Conservation (phyloP, 2,888 invertebrate species). For the Choristoneura rosaceana region DNA sequence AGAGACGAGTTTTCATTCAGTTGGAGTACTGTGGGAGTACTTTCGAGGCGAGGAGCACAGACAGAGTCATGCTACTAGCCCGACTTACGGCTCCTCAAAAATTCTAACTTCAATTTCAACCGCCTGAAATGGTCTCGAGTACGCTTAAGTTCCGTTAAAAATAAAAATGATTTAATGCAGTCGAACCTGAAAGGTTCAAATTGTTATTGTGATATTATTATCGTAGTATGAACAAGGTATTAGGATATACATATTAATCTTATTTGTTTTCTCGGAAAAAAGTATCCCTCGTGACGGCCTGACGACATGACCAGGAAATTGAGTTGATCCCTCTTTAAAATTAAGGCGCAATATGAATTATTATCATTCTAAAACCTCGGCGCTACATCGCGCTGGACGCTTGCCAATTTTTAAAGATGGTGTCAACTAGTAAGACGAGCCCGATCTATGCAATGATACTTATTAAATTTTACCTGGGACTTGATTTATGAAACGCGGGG, state of each 20-base stretch:
- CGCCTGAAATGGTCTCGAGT: neutral
- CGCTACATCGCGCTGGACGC: constrained; percentile 3
- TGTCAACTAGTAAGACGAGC: constrained; percentile 36
- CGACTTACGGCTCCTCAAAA: constrained; percentile 22
- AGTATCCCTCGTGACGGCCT: neutral
- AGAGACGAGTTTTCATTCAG: constrained; percentile 26
- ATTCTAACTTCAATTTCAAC: constrained; percentile 23
- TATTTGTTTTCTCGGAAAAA: neutral
- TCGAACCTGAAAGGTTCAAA: neutral
- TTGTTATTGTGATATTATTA: too few relatives aligned
- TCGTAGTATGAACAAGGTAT: too few relatives aligned
- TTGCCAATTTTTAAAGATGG: constrained; percentile 41
- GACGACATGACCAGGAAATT: neutral
- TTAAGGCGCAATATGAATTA: neutral
- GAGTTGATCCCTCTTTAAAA: neutral
- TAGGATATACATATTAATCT: neutral
- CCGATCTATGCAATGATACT: constrained; percentile 62
- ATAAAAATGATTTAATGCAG: neutral
- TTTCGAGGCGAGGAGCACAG: constrained; percentile 13
- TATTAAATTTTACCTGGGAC: constrained; percentile 74
- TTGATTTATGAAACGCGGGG: constrained; percentile 73
- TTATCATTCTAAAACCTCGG: neutral
- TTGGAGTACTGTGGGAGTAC: constrained; percentile 21
- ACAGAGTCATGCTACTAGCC: constrained; percentile 20
- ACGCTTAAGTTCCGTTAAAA: neutral